phyloP scores from a whole-genome alignment of 1,140 invertebrate genomes.

The Bombus fervidus region DNA sequence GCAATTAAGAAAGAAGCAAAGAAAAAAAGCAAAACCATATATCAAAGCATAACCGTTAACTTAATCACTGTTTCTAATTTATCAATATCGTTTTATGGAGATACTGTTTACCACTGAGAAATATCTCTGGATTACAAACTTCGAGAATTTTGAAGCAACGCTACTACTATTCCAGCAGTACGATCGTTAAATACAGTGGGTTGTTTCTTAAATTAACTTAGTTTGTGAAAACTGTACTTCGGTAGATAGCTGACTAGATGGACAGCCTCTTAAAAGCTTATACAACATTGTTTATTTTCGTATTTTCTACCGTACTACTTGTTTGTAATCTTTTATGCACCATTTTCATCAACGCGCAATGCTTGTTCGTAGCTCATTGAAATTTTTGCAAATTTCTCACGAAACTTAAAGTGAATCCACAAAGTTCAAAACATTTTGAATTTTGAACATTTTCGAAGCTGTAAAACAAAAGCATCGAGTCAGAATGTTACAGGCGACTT shows the following conservation, averaged over 20 bases:
- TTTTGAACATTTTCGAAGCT: not conserved
- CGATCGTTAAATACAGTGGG: not conserved
- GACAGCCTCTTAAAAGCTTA: constrained; percentile 26
- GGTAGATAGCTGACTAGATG: not conserved
- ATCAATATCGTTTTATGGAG: not conserved
- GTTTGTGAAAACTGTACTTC: not conserved
- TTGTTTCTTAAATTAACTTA: constrained; percentile 32
- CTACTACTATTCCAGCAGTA: not conserved
- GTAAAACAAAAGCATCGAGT: not conserved
- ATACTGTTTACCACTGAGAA: not conserved
- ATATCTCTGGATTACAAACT: not conserved
- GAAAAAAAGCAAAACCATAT: not conserved
- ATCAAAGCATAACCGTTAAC: not conserved
- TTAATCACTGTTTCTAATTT: not conserved
- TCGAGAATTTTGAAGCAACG: not conserved
- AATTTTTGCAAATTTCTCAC: not conserved
- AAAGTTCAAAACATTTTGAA: not conserved
- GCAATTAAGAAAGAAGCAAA: constrained; percentile 30
- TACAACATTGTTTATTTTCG: constrained; percentile 32
- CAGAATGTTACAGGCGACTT: not conserved
- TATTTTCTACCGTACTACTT: not conserved
- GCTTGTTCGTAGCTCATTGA: not conserved
- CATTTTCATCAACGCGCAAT: not conserved
- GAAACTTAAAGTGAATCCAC: not conserved
- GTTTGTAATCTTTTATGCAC: not conserved